Conservation (phyloP, 2,797 vertebrate genomes). For the Eulemur mongoz region DNA sequence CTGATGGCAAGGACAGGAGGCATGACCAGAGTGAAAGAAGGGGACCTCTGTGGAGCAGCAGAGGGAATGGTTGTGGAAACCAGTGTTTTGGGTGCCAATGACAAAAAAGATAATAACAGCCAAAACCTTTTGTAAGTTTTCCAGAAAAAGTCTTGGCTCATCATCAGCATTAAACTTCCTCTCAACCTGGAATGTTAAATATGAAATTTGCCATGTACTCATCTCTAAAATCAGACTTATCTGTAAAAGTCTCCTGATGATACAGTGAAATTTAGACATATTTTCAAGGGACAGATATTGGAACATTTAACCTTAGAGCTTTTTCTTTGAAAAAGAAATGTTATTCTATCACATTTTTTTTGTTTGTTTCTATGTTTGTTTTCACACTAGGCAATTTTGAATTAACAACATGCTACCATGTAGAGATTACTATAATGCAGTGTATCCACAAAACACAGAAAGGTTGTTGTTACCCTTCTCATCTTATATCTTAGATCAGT, state of each 20-base stretch:
- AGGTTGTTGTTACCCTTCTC: not conserved
- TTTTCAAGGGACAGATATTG: not conserved
- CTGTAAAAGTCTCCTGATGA: not conserved
- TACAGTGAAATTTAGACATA: not conserved
- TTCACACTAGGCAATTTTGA: not conserved
- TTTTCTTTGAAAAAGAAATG: not conserved
- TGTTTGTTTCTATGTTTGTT: not conserved
- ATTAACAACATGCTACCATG: not conserved
- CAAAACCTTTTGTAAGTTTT: not conserved
- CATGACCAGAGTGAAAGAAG: not conserved
- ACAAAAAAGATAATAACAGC: not conserved
- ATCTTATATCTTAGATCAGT: not conserved
- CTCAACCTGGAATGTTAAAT: not conserved
- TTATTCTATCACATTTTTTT: not conserved
- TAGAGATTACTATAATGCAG: not conserved
- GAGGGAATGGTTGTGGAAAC: not conserved
- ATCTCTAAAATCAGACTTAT: not conserved
- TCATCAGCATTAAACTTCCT: not conserved
- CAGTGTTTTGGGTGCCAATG: not conserved
- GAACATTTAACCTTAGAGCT: not conserved
- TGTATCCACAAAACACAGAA: not conserved
- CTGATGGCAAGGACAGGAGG: not conserved
- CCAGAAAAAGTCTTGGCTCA: not conserved
- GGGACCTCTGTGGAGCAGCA: not conserved
- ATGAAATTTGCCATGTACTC: not conserved